phyloP scores from a whole-genome alignment of 2,113 vertebrate species.

The Chamaea fasciata region DNA sequence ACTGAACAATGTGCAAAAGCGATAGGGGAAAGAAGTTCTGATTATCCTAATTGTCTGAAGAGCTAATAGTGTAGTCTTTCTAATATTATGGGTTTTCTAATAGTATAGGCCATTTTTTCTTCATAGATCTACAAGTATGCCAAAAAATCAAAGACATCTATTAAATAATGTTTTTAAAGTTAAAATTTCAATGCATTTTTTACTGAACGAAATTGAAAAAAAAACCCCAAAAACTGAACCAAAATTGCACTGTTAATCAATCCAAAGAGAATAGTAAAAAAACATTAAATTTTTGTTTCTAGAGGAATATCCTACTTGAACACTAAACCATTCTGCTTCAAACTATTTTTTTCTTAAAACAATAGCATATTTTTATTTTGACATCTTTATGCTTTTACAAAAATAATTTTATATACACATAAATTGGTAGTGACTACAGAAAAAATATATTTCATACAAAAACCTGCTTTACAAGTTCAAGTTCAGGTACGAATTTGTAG shows the following conservation, averaged over 20 bases:
- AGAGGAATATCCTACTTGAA: background rate
- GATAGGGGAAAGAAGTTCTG: background rate
- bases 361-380: background rate
- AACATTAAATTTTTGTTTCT: background rate
- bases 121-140: background rate
- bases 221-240: background rate
- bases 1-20: background rate
- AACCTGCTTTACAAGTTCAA: background rate
- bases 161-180: background rate
- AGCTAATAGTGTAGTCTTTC: background rate
- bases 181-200: background rate
- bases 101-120: background rate
- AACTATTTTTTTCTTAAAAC: background rate
- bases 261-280: background rate
- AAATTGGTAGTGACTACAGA: background rate
- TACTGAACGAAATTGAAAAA: background rate
- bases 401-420: background rate
- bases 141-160: background rate
- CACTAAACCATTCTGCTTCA: background rate
- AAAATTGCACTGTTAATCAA: background rate
- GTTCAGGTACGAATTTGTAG: background rate
- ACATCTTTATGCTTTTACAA: background rate
- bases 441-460: background rate
- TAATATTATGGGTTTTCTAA: background rate
- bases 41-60: background rate